These are phyloP conservation scores for Drosophila borborema DNA, from an alignment of 2,888 invertebrate species.

Conservation along the genomic window DNA sequence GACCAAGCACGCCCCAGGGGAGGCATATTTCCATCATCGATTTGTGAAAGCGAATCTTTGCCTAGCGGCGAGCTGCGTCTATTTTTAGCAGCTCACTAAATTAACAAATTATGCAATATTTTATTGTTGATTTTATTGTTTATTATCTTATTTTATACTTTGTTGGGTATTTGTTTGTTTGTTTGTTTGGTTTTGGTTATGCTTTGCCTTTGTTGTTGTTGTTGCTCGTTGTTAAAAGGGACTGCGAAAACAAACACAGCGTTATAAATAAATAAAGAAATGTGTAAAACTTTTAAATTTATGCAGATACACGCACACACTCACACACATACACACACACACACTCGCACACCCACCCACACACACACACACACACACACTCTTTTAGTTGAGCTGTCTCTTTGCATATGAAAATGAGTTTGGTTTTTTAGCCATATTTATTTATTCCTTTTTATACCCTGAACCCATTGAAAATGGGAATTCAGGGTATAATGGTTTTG, in stretches of 20 bases:
- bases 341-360: too few relatives aligned
- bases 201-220: not conserved
- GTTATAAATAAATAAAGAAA: constrained; percentile 64
- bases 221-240: constrained; percentile 16
- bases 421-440: constrained; percentile 29
- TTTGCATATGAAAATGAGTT: constrained; percentile 78
- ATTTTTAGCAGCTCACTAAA: constrained; percentile 32
- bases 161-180: constrained; percentile 17
- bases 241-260: constrained; percentile 46
- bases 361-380: constrained; percentile 53
- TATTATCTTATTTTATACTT: constrained; percentile 26
- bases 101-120: constrained; percentile 72
- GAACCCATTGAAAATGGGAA: too few relatives aligned
- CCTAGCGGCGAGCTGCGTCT: constrained; percentile 7
- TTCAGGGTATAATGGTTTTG: too few relatives aligned
- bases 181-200: constrained; percentile 13
- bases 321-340: constrained; percentile 13
- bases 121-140: constrained; percentile 40
- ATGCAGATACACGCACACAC: constrained; percentile 71
- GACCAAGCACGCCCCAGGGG: not conserved
- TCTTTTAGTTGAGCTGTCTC: constrained; percentile 24
- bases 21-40: constrained; percentile 52
- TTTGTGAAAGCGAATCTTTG: constrained; percentile 17
- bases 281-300: constrained; percentile 65
- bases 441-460: too few relatives aligned